Conservation (phyloP, 2,888 invertebrate species). For the Heliconius ethilla region DNA sequence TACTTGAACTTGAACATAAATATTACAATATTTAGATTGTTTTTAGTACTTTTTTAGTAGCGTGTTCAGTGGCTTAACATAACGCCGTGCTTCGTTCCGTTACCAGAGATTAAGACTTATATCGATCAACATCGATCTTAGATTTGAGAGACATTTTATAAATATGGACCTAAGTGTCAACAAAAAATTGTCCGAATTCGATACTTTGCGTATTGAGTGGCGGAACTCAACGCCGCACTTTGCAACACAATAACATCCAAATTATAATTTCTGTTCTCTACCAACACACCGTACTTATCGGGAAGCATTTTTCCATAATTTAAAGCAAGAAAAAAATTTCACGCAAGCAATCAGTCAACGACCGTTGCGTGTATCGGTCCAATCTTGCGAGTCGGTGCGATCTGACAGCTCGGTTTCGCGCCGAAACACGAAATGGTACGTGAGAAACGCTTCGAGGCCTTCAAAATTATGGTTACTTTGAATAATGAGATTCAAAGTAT, state of each 20-base stretch:
- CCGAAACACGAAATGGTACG: constrained; percentile 73
- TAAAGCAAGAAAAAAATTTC: constrained; percentile 20
- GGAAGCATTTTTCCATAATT: constrained; percentile 24
- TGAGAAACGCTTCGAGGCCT: constrained; percentile 68
- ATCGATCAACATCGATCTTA: too few species aligned
- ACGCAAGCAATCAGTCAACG: constrained; percentile 41
- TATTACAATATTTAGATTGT: too few species aligned
- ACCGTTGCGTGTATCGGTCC: constrained; percentile 44
- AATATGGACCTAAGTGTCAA: neutral
- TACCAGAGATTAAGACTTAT: too few species aligned
- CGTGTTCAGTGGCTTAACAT: too few species aligned
- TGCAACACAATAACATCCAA: neutral
- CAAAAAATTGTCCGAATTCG: neutral
- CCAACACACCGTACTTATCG: neutral
- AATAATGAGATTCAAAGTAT: constrained; percentile 65
- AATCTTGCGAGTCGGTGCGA: constrained; percentile 41
- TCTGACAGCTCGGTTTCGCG: constrained; percentile 65
- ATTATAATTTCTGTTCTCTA: constrained; percentile 4
- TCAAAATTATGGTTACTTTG: constrained; percentile 61
- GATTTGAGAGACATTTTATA: too few species aligned
- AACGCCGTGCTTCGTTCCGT: too few species aligned
- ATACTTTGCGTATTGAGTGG: neutral
- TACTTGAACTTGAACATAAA: too few species aligned
- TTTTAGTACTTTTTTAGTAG: too few species aligned
- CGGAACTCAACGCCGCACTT: neutral